Base-by-base conservation (phyloP, 2,113 vertebrate genomes). In the Halichoerus grypus region DNA sequence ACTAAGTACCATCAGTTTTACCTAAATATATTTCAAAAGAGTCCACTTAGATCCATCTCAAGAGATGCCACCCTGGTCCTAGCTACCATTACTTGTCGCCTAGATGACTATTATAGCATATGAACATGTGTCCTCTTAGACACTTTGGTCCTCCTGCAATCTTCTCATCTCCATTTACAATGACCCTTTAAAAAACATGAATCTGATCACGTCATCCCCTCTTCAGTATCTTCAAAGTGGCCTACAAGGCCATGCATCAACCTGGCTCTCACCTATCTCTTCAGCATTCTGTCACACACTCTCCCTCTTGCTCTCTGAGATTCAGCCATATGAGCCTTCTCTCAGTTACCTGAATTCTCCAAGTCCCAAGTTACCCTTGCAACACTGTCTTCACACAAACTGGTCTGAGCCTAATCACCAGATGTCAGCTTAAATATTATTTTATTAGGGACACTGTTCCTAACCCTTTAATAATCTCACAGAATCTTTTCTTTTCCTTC, bases 141-240 rank as follows among this genome's bases (percentile, higher is more conserved):
- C 57, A 51, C 12, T 65, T 53, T n/a, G 71, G 63, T 51, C 67
- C 39, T 85, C 46, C n/a, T 4, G 13, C 0, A 36, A 46, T 57
- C 53, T 90, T 81, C 46, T 86, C 53, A 59, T 18, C 63, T 85
- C 57, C 11, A 63, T 24, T 53, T 71, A 81, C 11, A 87, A 91
- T 42, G 55, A 76, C 14, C 42, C 61, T 84, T 79, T 92, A 67
- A 80, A 92, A 92, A 89, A 86, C 72, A 76, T 67, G 22, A 67
- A 67, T 19, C 46, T 82, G 87, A 81, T 71, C 33, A 36, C 33
- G 16, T 61, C 51, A 91, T 46, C 46, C 46, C 46, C 24, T 46
- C 22, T 84, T 87, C 28, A 74, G 2, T 83, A 49, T 39, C 31
- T 61, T 95, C 46, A 24, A 69, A 22, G 81, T 28, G 26, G 36